Evolutionary conservation across 2,888 invertebrate genomes (phyloP).

Genomic region (Drosophila subquinaria): DNA sequence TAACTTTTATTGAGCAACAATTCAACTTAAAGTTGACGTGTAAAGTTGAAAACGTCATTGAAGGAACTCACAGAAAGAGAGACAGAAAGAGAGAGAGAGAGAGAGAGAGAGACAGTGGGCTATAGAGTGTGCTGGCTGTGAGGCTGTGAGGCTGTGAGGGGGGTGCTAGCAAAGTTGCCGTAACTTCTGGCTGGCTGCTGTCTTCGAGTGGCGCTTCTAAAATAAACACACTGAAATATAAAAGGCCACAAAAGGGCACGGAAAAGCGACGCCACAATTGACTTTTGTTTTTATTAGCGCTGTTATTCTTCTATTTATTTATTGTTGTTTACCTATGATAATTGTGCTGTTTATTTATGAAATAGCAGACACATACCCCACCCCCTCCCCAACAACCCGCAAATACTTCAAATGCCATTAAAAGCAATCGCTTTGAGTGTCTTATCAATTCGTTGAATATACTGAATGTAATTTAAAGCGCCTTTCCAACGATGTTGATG

Average conservation of each 20-base stretch:
- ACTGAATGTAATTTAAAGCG: not conserved
- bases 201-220: conserved; percentile 33
- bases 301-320: conserved; percentile 63
- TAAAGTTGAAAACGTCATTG: conserved; percentile 30
- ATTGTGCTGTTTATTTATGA: conserved; percentile 76
- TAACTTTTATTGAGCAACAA: conserved; percentile 31
- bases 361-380: conserved; percentile 20
- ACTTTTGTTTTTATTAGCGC: conserved; percentile 69
- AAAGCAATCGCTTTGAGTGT: conserved; percentile 17
- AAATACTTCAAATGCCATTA: conserved; percentile 15
- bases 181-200: conserved; percentile 3
- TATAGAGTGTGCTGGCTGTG: not conserved
- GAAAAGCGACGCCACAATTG: conserved; percentile 63
- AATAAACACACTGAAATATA: conserved; percentile 41
- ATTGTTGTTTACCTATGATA: conserved; percentile 76
- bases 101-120: no score
- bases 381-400: not conserved
- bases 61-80: not conserved
- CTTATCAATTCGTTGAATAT: not conserved
- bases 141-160: no score
- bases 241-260: conserved; percentile 44
- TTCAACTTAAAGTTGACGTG: conserved; percentile 61
- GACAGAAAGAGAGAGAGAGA: not conserved
- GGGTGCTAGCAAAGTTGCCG: conserved; percentile 1
- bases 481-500: not conserved